phyloP scores from a whole-genome alignment of 2,797 vertebrate species.

The Sebastes minor region DNA sequence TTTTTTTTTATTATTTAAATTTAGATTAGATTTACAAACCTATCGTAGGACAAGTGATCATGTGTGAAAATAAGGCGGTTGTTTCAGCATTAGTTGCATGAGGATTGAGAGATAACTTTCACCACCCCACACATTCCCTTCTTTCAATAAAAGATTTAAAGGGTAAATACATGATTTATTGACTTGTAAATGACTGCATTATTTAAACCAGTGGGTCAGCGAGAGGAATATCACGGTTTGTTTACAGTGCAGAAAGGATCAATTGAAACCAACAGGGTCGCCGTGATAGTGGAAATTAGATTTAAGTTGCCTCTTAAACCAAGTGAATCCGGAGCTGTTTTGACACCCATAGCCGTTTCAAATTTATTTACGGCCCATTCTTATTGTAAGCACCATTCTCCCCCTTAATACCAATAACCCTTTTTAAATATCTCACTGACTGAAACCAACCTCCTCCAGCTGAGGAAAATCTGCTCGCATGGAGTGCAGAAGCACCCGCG shows the following conservation, averaged over 20 bases:
- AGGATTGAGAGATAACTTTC: background rate
- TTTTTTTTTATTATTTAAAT: background rate
- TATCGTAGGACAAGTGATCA: background rate
- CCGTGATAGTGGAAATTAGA: conserved; percentile 1
- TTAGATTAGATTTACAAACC: background rate
- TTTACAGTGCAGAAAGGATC: conserved; percentile 1
- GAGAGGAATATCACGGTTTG: conserved; percentile 4
- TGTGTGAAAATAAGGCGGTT: background rate
- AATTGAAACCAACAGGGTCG: conserved; percentile 13
- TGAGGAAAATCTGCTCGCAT: conserved; percentile 52
- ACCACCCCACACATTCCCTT: background rate
- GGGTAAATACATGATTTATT: background rate
- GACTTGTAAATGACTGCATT: conserved; percentile 17
- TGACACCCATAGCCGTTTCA: conserved; percentile 30
- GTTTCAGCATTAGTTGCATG: background rate
- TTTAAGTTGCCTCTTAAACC: conserved; percentile 22
- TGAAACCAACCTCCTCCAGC: conserved; percentile 39
- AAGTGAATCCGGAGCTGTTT: conserved; percentile 21
- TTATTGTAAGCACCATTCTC: conserved; percentile 26
- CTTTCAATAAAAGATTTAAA: conserved; percentile 2
- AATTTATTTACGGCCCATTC: conserved; percentile 40
- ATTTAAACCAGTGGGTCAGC: conserved; percentile 5
- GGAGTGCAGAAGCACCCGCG: conserved; percentile 22
- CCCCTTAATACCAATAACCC: conserved; percentile 25
- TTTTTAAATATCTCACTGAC: conserved; percentile 30